These are phyloP conservation scores for Tachyglossus aculeatus DNA, from an alignment of 2,797 vertebrate genomes.

Conservation along the genomic window DNA sequence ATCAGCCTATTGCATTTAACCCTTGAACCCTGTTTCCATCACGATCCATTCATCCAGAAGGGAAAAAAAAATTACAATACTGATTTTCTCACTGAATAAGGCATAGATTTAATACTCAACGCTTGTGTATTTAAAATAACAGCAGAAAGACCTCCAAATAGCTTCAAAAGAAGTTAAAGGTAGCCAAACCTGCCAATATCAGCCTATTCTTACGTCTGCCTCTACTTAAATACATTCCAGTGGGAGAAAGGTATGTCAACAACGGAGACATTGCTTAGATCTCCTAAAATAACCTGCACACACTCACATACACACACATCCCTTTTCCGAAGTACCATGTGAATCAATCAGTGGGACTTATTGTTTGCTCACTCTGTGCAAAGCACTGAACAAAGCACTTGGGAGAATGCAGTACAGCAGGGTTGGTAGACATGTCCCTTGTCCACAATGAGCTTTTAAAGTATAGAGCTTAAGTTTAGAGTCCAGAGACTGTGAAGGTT, in stretches of 20 bases:
- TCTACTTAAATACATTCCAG: not conserved
- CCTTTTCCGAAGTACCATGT: not conserved
- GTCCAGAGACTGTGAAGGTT: no score
- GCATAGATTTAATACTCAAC: not conserved
- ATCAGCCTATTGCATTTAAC: no score
- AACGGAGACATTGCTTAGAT: not conserved
- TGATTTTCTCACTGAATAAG: not conserved
- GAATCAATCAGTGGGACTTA: not conserved
- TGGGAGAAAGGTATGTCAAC: not conserved
- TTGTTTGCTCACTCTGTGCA: not conserved
- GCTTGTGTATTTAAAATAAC: not conserved
- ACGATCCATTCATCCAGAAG: not conserved
- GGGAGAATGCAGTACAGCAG: no score
- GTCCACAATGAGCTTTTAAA: no score
- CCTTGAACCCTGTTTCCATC: not conserved
- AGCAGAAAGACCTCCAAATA: not conserved
- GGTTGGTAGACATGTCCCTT: no score
- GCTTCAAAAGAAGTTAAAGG: not conserved
- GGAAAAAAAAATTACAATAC: not conserved
- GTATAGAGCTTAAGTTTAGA: no score
- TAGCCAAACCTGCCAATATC: not conserved
- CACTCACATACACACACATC: not conserved
- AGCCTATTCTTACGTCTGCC: not conserved
- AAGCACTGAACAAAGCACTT: no score
- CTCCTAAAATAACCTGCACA: not conserved